These are phyloP conservation scores for Drosophila micromelanica DNA, from an alignment of 1,140 invertebrate species.

Conservation along the genomic window DNA sequence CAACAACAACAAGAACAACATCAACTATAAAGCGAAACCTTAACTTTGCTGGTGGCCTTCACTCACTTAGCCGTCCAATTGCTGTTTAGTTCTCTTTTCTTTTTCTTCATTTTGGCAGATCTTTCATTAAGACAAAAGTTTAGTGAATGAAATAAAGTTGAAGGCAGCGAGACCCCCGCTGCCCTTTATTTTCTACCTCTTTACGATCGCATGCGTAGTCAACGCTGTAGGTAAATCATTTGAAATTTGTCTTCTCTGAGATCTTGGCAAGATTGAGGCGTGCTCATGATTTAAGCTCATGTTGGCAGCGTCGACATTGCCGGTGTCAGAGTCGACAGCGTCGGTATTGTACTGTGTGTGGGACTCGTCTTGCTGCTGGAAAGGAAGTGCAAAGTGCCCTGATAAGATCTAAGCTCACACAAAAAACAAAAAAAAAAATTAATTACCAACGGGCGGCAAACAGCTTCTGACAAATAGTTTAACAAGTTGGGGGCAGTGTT, in stretches of 20 bases:
- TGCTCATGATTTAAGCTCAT: slow-evolving; percentile 50
- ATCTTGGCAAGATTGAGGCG: slow-evolving; percentile 50
- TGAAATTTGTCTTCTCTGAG: slow-evolving; percentile 50
- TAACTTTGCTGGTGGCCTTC: slow-evolving; percentile 41
- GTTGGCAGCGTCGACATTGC: slow-evolving; percentile 22
- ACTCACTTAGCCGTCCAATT: slow-evolving; percentile 37
- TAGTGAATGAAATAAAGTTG: slow-evolving; percentile 52
- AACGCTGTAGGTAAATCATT: slow-evolving; percentile 56
- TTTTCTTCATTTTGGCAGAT: slow-evolving; percentile 35
- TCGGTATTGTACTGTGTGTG: slow-evolving; percentile 33
- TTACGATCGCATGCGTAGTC: slow-evolving; percentile 26
- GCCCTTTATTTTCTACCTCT: background rate
- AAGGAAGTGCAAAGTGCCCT: slow-evolving; percentile 53
- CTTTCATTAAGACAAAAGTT: slow-evolving; percentile 61
- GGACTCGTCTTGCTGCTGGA: slow-evolving; percentile 21
- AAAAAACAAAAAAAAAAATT: slow-evolving; percentile 25
- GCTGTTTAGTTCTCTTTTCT: slow-evolving; percentile 33
- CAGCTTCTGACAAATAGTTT: slow-evolving; percentile 37
- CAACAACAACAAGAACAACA: slow-evolving; percentile 8
- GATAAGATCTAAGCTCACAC: slow-evolving; percentile 43
- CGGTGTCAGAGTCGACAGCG: slow-evolving; percentile 12
- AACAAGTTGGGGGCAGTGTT: slow-evolving; percentile 49
- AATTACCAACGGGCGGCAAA: slow-evolving; percentile 44
- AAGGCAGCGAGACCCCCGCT: slow-evolving; percentile 1
- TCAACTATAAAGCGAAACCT: slow-evolving; percentile 31